Evolutionary conservation across 64 coral and sea anemone genomes (phyloP).

Genomic region (Dendronephthya gigantea): DNA sequence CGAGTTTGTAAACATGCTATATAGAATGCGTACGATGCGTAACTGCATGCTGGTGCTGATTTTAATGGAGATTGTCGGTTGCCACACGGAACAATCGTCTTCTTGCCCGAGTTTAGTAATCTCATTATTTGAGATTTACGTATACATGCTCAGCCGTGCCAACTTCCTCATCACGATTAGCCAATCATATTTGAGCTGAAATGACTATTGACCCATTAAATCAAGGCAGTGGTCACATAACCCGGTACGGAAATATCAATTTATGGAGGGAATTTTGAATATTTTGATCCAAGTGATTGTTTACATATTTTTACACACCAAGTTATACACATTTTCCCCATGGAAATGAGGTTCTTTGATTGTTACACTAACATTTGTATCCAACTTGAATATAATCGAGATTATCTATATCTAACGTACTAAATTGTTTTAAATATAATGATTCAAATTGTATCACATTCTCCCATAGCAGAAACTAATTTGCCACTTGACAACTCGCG

Average conservation of each 20-base stretch:
- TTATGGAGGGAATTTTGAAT: too few relatives aligned
- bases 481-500: not conserved
- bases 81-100: constrained; percentile 10
- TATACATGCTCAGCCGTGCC: too few relatives aligned
- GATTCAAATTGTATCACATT: not conserved
- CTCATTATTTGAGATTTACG: not conserved
- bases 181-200: too few relatives aligned
- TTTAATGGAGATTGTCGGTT: not conserved
- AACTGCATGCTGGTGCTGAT: not conserved
- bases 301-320: too few relatives aligned
- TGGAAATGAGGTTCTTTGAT: not conserved
- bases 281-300: too few relatives aligned
- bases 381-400: not conserved
- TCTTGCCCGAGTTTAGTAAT: not conserved
- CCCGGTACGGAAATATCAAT: too few relatives aligned
- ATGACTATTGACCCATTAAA: too few relatives aligned
- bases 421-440: not conserved
- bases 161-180: too few relatives aligned
- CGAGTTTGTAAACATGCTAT: not conserved
- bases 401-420: not conserved
- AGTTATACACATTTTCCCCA: not conserved
- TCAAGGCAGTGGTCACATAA: too few relatives aligned
- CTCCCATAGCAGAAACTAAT: not conserved
- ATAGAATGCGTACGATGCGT: not conserved
- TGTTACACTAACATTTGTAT: not conserved